Evolutionary conservation across 2,888 invertebrate species (phyloP).

Genomic region (Chaetogeoica ovagalla): DNA sequence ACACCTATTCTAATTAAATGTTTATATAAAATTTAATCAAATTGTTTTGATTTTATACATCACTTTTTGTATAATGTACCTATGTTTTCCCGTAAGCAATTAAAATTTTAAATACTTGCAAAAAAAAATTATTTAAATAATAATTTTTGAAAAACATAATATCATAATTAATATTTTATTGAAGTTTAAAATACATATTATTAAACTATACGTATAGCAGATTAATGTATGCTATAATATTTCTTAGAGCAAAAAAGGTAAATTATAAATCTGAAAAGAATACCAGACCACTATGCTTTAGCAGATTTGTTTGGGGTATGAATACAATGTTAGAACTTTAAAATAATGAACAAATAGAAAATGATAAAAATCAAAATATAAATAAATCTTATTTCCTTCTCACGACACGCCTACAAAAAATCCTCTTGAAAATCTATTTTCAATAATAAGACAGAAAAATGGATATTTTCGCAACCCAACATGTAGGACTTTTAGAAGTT

Average conservation of each 20-base stretch:
- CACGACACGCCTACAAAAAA: neutral
- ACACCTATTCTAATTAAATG: too few species aligned
- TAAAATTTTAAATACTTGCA: too few species aligned
- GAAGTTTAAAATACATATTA: too few species aligned
- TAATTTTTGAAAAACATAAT: too few species aligned
- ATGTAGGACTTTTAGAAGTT: slow-evolving; percentile 10
- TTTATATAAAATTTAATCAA: too few species aligned
- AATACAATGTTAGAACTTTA: slow-evolving; percentile 55
- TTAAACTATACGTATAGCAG: too few species aligned
- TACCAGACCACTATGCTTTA: slow-evolving; percentile 56
- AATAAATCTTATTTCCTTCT: neutral
- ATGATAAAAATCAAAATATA: slow-evolving; percentile 47
- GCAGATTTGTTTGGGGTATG: slow-evolving; percentile 56
- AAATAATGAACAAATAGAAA: slow-evolving; percentile 54
- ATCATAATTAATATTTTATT: too few species aligned
- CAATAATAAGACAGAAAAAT: slow-evolving; percentile 1
- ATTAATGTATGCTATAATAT: too few species aligned
- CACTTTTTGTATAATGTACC: too few species aligned
- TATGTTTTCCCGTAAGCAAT: too few species aligned
- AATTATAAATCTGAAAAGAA: slow-evolving; percentile 52
- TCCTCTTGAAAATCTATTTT: neutral
- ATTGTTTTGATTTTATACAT: too few species aligned
- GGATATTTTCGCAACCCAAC: neutral
- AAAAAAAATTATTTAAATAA: too few species aligned
- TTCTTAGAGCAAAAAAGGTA: neutral